phyloP scores from a whole-genome alignment of 2,113 vertebrate genomes.

The Pagrus major region DNA sequence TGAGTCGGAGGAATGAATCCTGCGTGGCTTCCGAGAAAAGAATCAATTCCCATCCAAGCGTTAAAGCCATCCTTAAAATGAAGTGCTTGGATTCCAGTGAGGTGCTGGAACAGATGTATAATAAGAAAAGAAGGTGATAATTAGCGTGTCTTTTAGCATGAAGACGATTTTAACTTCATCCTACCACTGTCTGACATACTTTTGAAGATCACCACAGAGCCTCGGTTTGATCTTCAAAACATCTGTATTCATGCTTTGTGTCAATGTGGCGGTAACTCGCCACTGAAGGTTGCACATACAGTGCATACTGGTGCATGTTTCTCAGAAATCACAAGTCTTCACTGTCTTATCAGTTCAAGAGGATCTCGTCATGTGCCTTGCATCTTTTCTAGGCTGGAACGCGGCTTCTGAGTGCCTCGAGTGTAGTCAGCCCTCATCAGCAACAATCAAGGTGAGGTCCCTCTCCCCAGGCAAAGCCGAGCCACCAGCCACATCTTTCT shows the following conservation, averaged over 20 bases:
- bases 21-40: conserved; percentile 48
- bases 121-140: conserved; percentile 51
- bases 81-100: conserved; percentile 45
- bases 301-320: not conserved
- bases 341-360: conserved; percentile 27
- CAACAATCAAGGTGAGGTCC: conserved; percentile 76
- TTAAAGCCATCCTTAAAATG: conserved; percentile 56
- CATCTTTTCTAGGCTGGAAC: conserved; percentile 4
- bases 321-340: conserved; percentile 35
- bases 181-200: not conserved
- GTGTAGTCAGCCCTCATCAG: conserved; percentile 72
- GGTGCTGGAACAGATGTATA: conserved; percentile 35
- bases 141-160: conserved; percentile 21
- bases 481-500: conserved; percentile 78
- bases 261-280: conserved; percentile 18
- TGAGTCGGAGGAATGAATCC: conserved; percentile 53
- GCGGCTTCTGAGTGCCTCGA: conserved; percentile 34
- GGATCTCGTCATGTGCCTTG: conserved; percentile 27
- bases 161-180: not conserved
- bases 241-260: conserved; percentile 26
- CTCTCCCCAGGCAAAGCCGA: conserved; percentile 54
- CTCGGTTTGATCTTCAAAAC: conserved; percentile 27
- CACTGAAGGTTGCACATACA: conserved; percentile 46
- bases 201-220: not conserved
- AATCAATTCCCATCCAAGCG: conserved; percentile 61